Conservation (phyloP, 2,888 invertebrate genomes). For the Synergus itoensis region DNA sequence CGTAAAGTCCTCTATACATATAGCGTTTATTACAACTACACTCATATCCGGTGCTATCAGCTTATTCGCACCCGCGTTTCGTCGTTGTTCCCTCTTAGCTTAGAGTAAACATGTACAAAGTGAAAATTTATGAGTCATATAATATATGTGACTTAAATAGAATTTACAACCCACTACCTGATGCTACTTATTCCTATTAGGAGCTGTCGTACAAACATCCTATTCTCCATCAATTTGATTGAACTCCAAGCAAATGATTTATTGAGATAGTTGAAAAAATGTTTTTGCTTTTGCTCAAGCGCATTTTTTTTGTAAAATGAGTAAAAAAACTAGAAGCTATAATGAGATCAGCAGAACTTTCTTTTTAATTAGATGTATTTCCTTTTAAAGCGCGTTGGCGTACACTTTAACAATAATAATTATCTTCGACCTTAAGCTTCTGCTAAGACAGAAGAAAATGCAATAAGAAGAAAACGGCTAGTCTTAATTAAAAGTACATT, state of each 20-base stretch:
- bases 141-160: slow-evolving; percentile 34
- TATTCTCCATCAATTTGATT: no score
- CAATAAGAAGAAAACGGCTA: slow-evolving; percentile 22
- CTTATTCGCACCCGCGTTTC: slow-evolving; percentile 29
- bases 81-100: slow-evolving; percentile 21
- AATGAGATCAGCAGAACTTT: not conserved
- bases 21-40: slow-evolving; percentile 12
- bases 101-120: slow-evolving; percentile 29
- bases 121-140: slow-evolving; percentile 30
- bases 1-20: not conserved
- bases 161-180: not conserved
- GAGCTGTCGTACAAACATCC: no score
- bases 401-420: slow-evolving; percentile 36
- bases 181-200: not conserved
- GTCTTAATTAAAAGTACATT: slow-evolving; percentile 41
- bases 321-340: not conserved
- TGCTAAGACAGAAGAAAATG: slow-evolving; percentile 16
- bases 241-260: no score
- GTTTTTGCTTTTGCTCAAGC: no score
- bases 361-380: slow-evolving; percentile 21
- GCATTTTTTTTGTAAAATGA: no score
- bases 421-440: slow-evolving; percentile 22
- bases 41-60: slow-evolving; percentile 12
- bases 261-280: no score
- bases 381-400: slow-evolving; percentile 9